These are phyloP conservation scores for Phlogophora meticulosa DNA, from an alignment of 2,888 invertebrate species.

Conservation along the genomic window DNA sequence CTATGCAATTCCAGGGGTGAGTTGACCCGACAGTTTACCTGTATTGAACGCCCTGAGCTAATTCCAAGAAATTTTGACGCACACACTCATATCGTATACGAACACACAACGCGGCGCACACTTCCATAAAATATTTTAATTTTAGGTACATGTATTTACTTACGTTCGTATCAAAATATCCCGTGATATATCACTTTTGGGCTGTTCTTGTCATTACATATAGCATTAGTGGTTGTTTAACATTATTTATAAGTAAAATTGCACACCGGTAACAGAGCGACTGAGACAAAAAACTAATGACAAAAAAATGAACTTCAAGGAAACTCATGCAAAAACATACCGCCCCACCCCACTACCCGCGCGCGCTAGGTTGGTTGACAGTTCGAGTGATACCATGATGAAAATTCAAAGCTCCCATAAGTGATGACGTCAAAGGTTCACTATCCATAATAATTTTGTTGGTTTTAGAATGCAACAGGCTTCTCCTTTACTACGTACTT, in stretches of 20 bases:
- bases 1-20: conserved; percentile 51
- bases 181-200: conserved; percentile 42
- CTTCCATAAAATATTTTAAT: conserved; percentile 78
- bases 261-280: conserved; percentile 56
- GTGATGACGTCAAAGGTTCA: neutral
- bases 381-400: conserved; percentile 57
- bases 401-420: conserved; percentile 16
- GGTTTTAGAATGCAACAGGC: neutral
- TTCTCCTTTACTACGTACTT: neutral
- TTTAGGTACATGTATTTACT: conserved; percentile 76
- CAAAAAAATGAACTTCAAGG: conserved; percentile 71
- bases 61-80: conserved; percentile 86
- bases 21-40: conserved; percentile 60
- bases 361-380: conserved; percentile 62
- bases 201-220: conserved; percentile 56
- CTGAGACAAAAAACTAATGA: conserved; percentile 63
- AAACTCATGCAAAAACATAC: conserved; percentile 71
- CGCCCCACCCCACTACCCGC: conserved; percentile 32
- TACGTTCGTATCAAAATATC: conserved; percentile 49
- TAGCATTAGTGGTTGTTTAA: conserved; percentile 49
- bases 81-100: conserved; percentile 72
- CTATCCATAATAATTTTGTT: neutral
- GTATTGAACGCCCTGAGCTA: conserved; percentile 73
- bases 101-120: conserved; percentile 63
- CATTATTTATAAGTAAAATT: conserved; percentile 54